Conservation (phyloP, 2,113 vertebrate species). For the Tichodroma muraria region DNA sequence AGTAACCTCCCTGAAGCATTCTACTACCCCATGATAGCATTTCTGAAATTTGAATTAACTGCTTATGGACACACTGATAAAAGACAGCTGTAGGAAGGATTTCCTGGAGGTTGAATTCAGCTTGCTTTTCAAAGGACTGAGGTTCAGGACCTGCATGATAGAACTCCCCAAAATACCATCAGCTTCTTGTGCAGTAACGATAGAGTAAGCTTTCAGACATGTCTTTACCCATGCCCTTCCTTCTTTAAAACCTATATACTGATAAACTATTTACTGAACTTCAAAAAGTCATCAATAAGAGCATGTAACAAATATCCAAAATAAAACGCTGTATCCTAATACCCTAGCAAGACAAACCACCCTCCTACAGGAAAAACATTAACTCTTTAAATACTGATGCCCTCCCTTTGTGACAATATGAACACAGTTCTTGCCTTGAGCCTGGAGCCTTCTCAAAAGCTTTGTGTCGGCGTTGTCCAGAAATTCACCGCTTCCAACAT, state of each 20-base stretch:
- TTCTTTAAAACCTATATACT: neutral
- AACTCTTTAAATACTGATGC: neutral
- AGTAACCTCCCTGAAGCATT: neutral
- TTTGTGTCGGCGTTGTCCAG: slow-evolving; percentile 78
- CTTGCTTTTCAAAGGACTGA: neutral
- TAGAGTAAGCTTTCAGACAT: neutral
- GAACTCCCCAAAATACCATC: neutral
- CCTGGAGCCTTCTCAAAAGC: slow-evolving; percentile 87
- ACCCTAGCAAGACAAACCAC: neutral
- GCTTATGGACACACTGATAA: neutral
- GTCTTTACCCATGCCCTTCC: neutral
- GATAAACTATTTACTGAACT: neutral
- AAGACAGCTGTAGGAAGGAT: neutral
- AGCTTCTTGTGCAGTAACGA: neutral
- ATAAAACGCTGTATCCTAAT: neutral
- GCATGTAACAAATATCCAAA: neutral
- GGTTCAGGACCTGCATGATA: neutral
- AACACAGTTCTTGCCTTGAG: slow-evolving; percentile 78
- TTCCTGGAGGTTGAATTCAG: neutral
- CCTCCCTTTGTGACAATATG: neutral
- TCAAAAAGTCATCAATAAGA: neutral
- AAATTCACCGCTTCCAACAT: slow-evolving; percentile 72
- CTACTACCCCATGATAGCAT: neutral
- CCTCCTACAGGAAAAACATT: neutral
- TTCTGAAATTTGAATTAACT: neutral